Evolutionary conservation across 2,797 vertebrate genomes (phyloP), one percentile per base, ranked within the genome.

Genomic region (Pogoniulus pusillus): DNA sequence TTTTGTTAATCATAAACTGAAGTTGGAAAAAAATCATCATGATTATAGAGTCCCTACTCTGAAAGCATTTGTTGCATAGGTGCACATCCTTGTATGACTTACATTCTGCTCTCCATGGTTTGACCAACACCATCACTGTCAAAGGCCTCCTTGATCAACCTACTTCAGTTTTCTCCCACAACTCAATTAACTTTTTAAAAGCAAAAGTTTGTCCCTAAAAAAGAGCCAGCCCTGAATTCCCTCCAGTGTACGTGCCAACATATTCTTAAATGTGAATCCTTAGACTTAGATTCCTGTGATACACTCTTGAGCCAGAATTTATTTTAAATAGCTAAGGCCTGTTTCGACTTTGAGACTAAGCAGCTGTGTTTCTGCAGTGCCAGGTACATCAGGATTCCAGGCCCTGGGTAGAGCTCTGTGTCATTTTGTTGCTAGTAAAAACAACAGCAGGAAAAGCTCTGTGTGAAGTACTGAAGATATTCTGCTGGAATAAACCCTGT

Each of bases 21-120:
- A 85, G 72, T 89, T 91, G 86, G 70, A 86, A 84, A 80, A 12
- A 89, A 87, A 91, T 72, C 24, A 66, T 37, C 55, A 66, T 53
- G 49, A 51, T 9, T 9, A 65, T 9, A 65, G 9, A 59, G 17
- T 43, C 19, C 24, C 32, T 70, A 37, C 17, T 47, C 55, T 53
- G 35, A 82, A 89, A 83, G 47, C 32, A 66, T 51, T 88, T 79
- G 18, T 59, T 82, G 29, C 62, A 82, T 4, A 15, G 15, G 17
- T 18, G 37, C 64, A 72, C 27, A 72, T 65, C 37, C 30, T 35
- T 23, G 3, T 8, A 29, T 4, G 7, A 41, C 22, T 72, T 58
- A 53, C 5, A 20, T 51, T 55, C 51, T 77, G 57, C 12, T 60
- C 51, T 71, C 45, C 22, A 1, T 23, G 69, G 20, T 59, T 51